Base-by-base conservation (phyloP, 2,888 invertebrate species). In the Luperina testacea region DNA sequence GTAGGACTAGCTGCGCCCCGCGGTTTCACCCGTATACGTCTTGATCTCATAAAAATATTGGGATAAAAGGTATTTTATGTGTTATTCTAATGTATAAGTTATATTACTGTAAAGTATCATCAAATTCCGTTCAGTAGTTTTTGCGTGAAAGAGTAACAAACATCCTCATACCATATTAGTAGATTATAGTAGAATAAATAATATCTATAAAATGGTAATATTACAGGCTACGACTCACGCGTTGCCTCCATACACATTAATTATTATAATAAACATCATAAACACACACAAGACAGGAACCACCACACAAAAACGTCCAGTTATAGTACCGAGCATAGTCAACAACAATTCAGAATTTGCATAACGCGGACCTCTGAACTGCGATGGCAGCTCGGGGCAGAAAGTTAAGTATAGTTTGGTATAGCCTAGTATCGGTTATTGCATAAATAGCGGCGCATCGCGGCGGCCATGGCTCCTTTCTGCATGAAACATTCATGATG, bases 401-500 rank as follows among this genome's bases (percentile, higher is more conserved):
- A 80, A 86, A 87, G 84, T 82, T 83, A 87, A 89, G 76, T 78
- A 73, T 38, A 71, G 51, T 27, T 74, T 11, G 53, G 24, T 42
- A 20, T 59, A 81, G 57, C 65, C 9, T n/a, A 72, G 87, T 85
- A 87, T 87, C 80, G 87, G 87, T 87, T 89, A 89, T 88, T 85
- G 86, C 86, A 90, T 87, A 88, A 88, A 88, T 82, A 86, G 83
- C 79, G 51, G 81, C 76, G 86, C 82, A 78, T 85, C 80, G 76
- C 4, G 38, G 75, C 64, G 57, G 70, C 74, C 78, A 78, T 82
- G 75, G 81, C 83, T 88, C 73, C 82, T 78, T 84, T 81, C 72
- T 75, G 74, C 74, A 90, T 90, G 87, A 90, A 90, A 90, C 86
- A 90, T 90, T 90, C 90, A 90, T 90, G 83, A 88, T 70, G 24